Percentiles rank a stretch among this genome's conserved stretches.
These are phyloP conservation scores for Chionomys nivalis DNA, from an alignment of 2,113 vertebrate species.

Conservation along the genomic window DNA sequence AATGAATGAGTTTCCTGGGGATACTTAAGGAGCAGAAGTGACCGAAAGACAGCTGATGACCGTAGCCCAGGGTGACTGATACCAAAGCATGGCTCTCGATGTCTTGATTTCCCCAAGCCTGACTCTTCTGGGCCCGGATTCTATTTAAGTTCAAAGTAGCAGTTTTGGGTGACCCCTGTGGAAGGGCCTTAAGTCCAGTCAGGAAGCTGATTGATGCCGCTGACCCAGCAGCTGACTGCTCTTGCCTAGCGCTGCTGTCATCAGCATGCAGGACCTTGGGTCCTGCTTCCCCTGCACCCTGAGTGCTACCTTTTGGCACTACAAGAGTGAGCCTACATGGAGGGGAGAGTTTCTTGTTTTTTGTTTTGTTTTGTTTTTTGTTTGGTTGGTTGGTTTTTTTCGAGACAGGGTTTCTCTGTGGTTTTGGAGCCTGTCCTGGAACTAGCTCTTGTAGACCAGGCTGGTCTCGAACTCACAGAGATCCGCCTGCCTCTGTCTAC, in stretches of 20 bases:
- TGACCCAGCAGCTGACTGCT: background rate
- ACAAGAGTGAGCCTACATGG: background rate
- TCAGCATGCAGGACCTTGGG: background rate
- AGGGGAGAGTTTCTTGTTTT: background rate
- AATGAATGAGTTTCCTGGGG: background rate
- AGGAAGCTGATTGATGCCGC: background rate
- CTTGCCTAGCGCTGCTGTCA: background rate
- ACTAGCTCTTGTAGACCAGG: background rate
- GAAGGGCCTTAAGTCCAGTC: background rate
- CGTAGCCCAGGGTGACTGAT: background rate
- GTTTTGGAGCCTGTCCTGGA: background rate
- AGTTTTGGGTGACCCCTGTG: background rate
- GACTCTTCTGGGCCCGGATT: background rate
- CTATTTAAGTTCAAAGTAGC: background rate
- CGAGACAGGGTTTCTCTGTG: background rate
- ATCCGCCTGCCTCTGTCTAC: background rate
- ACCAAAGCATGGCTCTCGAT: too few species aligned
- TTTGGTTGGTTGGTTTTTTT: background rate
- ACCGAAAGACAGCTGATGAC: background rate
- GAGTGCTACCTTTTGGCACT: background rate
- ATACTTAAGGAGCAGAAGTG: background rate
- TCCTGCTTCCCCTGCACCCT: background rate
- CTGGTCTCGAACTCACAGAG: background rate
- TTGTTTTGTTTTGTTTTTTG: background rate
- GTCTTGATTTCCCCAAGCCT: background rate